Conservation (phyloP, 1,140 invertebrate genomes). For the Diplogasteroides magnus region DNA sequence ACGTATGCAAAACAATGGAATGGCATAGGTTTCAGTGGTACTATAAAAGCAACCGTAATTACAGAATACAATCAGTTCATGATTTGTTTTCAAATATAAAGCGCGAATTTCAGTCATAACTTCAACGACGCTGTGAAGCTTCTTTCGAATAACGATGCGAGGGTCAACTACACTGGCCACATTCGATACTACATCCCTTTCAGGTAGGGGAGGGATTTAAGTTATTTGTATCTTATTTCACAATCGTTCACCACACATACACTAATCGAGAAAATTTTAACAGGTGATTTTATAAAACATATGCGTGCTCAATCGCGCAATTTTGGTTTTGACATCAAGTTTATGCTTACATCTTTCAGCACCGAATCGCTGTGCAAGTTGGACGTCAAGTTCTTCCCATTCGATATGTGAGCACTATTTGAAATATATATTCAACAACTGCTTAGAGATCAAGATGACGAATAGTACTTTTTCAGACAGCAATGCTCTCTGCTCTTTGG, state of each 20-base stretch:
- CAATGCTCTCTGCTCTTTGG: constrained; percentile 49
- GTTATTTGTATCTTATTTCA: no score
- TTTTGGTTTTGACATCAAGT: no score
- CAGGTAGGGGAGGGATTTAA: no score
- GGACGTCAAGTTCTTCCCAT: constrained; percentile 55
- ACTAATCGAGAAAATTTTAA: no score
- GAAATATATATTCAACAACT: constrained; percentile 13
- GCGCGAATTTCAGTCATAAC: constrained; percentile 37
- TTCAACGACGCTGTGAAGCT: constrained; percentile 55
- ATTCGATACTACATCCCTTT: constrained; percentile 53
- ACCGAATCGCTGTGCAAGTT: constrained; percentile 42
- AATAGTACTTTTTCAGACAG: constrained; percentile 33
- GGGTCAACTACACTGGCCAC: constrained; percentile 52
- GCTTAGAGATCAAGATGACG: background rate
- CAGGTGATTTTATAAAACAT: no score
- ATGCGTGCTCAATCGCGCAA: no score
- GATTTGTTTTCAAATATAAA: no score
- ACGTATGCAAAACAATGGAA: no score
- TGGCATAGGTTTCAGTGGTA: background rate
- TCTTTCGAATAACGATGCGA: constrained; percentile 49
- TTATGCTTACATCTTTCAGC: no score
- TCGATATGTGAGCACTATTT: constrained; percentile 46
- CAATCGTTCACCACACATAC: no score
- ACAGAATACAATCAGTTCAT: no score
- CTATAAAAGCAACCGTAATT: no score